A percentile compares a stretch with the other conserved stretches of the same genome.
phyloP scores from a whole-genome alignment of 2,113 vertebrate species.

The Capreolus pygargus region DNA sequence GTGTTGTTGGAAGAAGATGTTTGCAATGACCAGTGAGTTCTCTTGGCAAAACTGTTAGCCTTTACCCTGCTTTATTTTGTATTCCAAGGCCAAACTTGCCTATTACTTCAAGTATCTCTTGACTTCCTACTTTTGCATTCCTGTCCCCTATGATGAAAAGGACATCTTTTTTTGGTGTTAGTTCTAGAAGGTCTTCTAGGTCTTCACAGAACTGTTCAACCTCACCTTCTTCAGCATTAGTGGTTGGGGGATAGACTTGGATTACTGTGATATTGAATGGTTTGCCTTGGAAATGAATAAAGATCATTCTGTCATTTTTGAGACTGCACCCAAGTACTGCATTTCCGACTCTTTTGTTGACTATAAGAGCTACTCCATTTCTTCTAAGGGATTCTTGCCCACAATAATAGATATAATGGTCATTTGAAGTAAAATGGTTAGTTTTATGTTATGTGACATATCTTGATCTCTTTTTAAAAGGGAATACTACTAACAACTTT shows the following conservation, averaged over 20 bases:
- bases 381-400: background rate
- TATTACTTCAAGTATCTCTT: background rate
- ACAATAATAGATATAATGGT: background rate
- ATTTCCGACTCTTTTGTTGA: background rate
- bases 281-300: background rate
- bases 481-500: background rate
- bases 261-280: background rate
- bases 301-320: background rate
- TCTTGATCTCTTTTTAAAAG: background rate
- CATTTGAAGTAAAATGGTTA: background rate
- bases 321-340: background rate
- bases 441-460: background rate
- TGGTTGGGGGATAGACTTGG: background rate
- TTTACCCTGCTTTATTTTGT: background rate
- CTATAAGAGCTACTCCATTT: background rate
- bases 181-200: background rate
- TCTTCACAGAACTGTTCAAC: background rate
- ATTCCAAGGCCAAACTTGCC: background rate
- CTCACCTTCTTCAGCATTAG: background rate
- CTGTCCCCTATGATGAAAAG: background rate
- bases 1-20: background rate
- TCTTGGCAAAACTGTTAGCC: background rate
- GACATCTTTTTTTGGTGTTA: background rate
- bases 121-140: background rate
- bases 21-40: background rate